Conservation (phyloP, 2,797 vertebrate genomes). For the Argentina silus region DNA sequence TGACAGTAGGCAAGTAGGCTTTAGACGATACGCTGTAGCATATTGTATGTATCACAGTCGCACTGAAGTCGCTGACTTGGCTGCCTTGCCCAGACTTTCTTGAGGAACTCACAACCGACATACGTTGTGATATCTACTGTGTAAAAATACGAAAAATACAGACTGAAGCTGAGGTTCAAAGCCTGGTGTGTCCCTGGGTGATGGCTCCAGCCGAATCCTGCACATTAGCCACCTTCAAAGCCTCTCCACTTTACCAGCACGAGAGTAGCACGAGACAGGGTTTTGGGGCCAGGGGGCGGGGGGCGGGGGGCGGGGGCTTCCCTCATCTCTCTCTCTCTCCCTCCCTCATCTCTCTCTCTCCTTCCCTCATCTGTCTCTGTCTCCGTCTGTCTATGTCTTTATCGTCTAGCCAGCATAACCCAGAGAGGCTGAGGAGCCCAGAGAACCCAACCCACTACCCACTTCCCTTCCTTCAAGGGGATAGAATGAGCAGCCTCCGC, state of each 20-base stretch:
- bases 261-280: slow-evolving; percentile 66
- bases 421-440: slow-evolving; percentile 34
- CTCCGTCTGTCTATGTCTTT: slow-evolving; percentile 67
- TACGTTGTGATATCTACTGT: slow-evolving; percentile 32
- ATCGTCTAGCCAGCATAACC: slow-evolving; percentile 73
- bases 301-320: slow-evolving; percentile 21
- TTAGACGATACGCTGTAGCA: too few species aligned
- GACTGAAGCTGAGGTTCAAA: slow-evolving; percentile 61
- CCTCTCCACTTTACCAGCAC: slow-evolving; percentile 60
- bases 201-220: slow-evolving; percentile 52
- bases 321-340: slow-evolving; percentile 36
- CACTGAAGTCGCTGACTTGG: background rate
- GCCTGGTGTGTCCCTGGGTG: slow-evolving; percentile 62
- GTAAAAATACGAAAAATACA: slow-evolving; percentile 70
- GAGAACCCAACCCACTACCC: slow-evolving; percentile 56
- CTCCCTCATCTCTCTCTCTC: slow-evolving; percentile 10
- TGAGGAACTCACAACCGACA: slow-evolving; percentile 4
- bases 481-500: slow-evolving; percentile 39
- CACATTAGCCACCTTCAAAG: slow-evolving; percentile 71
- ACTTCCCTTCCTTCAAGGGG: slow-evolving; percentile 72
- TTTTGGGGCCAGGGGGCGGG: slow-evolving; percentile 11
- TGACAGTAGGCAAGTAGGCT: background rate
- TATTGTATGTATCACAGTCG: background rate
- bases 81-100: background rate
- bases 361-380: slow-evolving; percentile 62